Conservation (phyloP, 2,113 vertebrate species). For the Sclerurus mexicanus region DNA sequence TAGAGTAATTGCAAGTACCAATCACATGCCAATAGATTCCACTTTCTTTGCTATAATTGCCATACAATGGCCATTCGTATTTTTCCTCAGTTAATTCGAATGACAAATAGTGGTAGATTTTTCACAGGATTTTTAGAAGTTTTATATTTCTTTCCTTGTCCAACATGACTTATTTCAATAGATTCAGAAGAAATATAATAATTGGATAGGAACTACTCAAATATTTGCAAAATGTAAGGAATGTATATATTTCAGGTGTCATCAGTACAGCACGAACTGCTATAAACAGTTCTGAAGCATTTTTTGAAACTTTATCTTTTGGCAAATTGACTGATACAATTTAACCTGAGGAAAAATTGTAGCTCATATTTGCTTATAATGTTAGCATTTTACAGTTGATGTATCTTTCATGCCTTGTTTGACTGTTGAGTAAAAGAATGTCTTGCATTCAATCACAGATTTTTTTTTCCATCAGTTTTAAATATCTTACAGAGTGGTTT, state of each 20-base stretch:
- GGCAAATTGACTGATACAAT: neutral
- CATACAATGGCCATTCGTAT: no score
- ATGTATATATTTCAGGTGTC: neutral
- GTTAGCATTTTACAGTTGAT: rapidly evolving
- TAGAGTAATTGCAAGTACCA: neutral
- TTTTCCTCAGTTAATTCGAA: neutral
- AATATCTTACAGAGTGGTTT: neutral
- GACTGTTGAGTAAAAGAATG: neutral
- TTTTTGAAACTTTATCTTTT: neutral
- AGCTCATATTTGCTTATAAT: neutral
- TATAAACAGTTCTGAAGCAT: neutral
- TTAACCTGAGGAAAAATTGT: neutral
- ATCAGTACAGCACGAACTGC: neutral
- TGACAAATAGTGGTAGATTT: neutral
- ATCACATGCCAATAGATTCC: neutral
- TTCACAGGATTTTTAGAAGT: neutral
- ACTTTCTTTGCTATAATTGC: neutral
- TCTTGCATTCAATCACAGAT: neutral
- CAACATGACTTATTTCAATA: neutral
- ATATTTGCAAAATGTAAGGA: neutral
- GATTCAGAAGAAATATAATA: neutral
- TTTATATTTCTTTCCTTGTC: neutral
- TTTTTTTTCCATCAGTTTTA: neutral
- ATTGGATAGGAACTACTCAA: neutral
- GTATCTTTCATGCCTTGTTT: neutral